Evolutionary conservation across 1,140 invertebrate species (phyloP).

Genomic region (Caenorhabditis latens): DNA sequence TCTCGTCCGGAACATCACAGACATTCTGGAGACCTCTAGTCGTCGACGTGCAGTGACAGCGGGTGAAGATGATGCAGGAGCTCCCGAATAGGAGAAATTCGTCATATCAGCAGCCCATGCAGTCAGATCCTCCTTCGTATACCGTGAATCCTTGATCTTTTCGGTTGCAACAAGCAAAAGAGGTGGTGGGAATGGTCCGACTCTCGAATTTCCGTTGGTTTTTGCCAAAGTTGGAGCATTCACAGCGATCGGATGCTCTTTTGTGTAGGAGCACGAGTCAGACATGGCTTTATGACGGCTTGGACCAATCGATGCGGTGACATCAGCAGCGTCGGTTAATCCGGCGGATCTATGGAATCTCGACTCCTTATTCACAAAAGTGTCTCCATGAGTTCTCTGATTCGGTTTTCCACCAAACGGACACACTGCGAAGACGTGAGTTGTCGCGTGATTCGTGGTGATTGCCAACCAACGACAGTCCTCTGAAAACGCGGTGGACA

Average conservation of each 20-base stretch:
- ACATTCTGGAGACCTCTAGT: slow-evolving; percentile 46
- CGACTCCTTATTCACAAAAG: slow-evolving; percentile 92
- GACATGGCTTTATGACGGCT: slow-evolving; percentile 30
- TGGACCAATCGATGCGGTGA: slow-evolving; percentile 6
- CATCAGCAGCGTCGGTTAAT: slow-evolving; percentile 79
- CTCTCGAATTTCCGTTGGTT: slow-evolving; percentile 71
- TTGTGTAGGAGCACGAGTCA: slow-evolving; percentile 56
- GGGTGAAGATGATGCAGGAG: background rate
- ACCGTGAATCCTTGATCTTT: slow-evolving; percentile 72
- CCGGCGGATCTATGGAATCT: slow-evolving; percentile 95
- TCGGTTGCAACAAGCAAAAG: slow-evolving; percentile 68
- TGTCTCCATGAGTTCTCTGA: slow-evolving; percentile 90
- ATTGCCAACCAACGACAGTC: slow-evolving; percentile 96
- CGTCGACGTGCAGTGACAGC: slow-evolving; percentile 2
- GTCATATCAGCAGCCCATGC: slow-evolving; percentile 76
- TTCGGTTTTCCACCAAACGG: slow-evolving; percentile 92
- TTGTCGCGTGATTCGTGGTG: slow-evolving; percentile 93
- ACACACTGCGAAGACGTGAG: slow-evolving; percentile 95
- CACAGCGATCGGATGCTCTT: slow-evolving; percentile 55
- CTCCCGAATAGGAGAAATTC: slow-evolving; percentile 43
- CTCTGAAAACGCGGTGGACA: slow-evolving; percentile 82
- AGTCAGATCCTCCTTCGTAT: slow-evolving; percentile 74
- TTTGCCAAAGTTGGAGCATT: slow-evolving; percentile 53
- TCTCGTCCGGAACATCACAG: background rate
- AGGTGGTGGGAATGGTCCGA: slow-evolving; percentile 68